A percentile compares a stretch with the other conserved stretches of the same genome.
Evolutionary conservation across 2,113 vertebrate genomes (phyloP).

Genomic region (Vulpes vulpes): DNA sequence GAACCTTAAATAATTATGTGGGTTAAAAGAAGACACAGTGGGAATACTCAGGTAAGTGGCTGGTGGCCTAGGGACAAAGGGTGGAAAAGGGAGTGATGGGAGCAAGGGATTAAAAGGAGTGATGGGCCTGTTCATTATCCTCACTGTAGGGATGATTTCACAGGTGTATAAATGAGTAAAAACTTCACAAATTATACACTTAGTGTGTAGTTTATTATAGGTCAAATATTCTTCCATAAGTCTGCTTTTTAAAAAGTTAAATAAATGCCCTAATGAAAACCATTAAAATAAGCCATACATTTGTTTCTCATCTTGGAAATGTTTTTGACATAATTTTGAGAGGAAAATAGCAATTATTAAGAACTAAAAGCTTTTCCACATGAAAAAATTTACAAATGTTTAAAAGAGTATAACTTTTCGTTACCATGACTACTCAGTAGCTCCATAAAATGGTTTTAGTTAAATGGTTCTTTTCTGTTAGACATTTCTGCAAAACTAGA

Average conservation of each 20-base stretch:
- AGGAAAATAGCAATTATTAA: slow-evolving; percentile 60
- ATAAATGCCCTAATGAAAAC: slow-evolving; percentile 16
- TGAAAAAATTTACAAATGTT: slow-evolving; percentile 40
- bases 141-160: background rate
- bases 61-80: background rate
- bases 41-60: background rate
- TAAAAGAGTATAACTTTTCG: slow-evolving; percentile 22
- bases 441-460: slow-evolving; percentile 15
- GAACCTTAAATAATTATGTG: background rate
- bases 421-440: slow-evolving; percentile 54
- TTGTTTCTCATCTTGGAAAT: slow-evolving; percentile 45
- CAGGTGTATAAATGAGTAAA: background rate
- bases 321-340: slow-evolving; percentile 59
- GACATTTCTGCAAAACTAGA: slow-evolving; percentile 26
- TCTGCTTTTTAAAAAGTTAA: slow-evolving; percentile 14
- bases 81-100: background rate
- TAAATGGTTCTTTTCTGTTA: slow-evolving; percentile 26
- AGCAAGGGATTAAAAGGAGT: background rate
- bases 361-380: slow-evolving; percentile 60
- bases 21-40: background rate
- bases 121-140: background rate
- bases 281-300: slow-evolving; percentile 36
- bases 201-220: background rate
- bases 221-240: background rate
- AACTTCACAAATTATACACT: background rate